Evolutionary conservation across 2,113 vertebrate genomes (phyloP).

Genomic region (Oostethus manadensis): DNA sequence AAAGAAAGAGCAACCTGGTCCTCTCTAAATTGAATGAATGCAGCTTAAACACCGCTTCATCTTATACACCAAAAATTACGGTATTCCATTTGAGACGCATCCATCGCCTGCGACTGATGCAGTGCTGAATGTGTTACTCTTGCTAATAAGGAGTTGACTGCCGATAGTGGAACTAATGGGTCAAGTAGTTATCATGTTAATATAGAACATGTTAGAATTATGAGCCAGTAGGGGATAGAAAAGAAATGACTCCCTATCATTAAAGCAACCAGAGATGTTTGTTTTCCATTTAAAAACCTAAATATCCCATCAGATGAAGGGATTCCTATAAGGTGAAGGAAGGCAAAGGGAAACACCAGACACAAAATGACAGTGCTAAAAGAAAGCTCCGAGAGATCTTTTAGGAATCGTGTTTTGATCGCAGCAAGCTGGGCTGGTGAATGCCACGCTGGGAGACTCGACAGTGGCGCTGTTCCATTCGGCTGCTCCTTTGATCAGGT

Average conservation of each 20-base stretch:
- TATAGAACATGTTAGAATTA: too few species aligned
- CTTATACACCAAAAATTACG: too few species aligned
- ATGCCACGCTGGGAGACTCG: constrained; percentile 20
- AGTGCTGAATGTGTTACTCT: too few species aligned
- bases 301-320: constrained; percentile 9
- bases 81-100: too few species aligned
- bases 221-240: not conserved
- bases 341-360: constrained; percentile 12
- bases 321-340: constrained; percentile 26
- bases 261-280: constrained; percentile 10
- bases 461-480: constrained; percentile 27
- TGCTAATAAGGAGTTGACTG: too few species aligned
- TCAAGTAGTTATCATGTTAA: too few species aligned
- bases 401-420: constrained; percentile 44
- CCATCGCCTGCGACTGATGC: too few species aligned
- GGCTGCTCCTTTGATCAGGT: constrained; percentile 40
- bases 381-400: constrained; percentile 19
- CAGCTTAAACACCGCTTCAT: too few species aligned
- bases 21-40: too few species aligned
- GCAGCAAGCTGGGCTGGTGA: constrained; percentile 29
- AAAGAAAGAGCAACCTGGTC: too few species aligned
- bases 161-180: too few species aligned
- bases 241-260: constrained; percentile 12
- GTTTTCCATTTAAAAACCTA: constrained; percentile 14
- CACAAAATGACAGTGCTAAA: constrained; percentile 19